A percentile compares a stretch with the other conserved stretches of the same genome.
These are phyloP conservation scores for Pammene fasciana DNA, from an alignment of 2,888 invertebrate species.

Conservation along the genomic window DNA sequence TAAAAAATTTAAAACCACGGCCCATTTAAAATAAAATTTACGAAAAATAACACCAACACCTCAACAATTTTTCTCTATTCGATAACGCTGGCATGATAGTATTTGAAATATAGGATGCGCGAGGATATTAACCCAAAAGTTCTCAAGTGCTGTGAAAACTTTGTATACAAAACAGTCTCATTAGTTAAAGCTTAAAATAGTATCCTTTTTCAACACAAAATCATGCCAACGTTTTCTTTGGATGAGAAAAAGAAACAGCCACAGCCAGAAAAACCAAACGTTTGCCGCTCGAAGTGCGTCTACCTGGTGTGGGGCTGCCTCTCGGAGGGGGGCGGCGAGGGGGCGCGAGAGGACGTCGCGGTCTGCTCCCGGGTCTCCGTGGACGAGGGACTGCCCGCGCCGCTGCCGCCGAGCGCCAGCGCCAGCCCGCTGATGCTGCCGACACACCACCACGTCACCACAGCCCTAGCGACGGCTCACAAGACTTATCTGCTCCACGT, in stretches of 20 bases:
- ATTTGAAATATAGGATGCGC: not conserved
- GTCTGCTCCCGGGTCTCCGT: slow-evolving; percentile 68
- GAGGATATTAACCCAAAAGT: too few relatives aligned
- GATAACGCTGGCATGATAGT: slow-evolving; percentile 57
- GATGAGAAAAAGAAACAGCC: slow-evolving; percentile 54
- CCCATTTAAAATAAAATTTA: slow-evolving; percentile 54
- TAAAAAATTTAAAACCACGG: slow-evolving; percentile 59
- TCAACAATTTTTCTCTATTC: slow-evolving; percentile 53
- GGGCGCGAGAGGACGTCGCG: slow-evolving; percentile 74
- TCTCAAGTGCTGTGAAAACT: too few relatives aligned
- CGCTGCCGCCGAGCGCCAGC: slow-evolving; percentile 81
- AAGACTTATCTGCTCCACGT: slow-evolving; percentile 75
- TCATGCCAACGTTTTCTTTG: slow-evolving; percentile 23
- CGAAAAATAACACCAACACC: slow-evolving; percentile 67
- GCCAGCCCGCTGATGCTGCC: slow-evolving; percentile 84
- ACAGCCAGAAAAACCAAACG: slow-evolving; percentile 73
- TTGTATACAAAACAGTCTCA: too few relatives aligned
- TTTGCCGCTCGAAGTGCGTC: slow-evolving; percentile 75
- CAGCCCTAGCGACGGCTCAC: slow-evolving; percentile 70
- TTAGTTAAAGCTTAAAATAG: not conserved
- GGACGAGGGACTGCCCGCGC: slow-evolving; percentile 70
- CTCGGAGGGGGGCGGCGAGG: slow-evolving; percentile 76
- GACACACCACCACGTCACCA: slow-evolving; percentile 83
- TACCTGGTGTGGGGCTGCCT: slow-evolving; percentile 81
- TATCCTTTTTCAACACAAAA: not conserved